Conservation (phyloP, 2,113 vertebrate species). For the Progne subis region DNA sequence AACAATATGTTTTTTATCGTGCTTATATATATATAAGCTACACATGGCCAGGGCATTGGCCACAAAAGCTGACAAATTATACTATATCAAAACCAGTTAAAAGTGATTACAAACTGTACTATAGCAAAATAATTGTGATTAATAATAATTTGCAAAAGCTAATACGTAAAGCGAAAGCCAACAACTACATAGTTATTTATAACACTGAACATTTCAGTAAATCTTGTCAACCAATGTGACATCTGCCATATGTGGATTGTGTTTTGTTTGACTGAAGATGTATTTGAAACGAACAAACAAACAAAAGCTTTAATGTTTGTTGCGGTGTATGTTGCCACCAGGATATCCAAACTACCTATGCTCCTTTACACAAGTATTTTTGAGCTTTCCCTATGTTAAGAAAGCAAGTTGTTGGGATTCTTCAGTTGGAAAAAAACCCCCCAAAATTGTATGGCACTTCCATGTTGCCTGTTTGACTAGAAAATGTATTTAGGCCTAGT, state of each 20-base stretch:
- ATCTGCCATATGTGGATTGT: background rate
- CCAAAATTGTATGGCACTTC: background rate
- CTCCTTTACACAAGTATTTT: background rate
- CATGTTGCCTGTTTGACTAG: background rate
- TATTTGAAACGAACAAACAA: background rate
- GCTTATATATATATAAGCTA: background rate
- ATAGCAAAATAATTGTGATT: background rate
- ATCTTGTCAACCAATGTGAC: background rate
- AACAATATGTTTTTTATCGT: background rate
- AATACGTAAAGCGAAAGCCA: background rate
- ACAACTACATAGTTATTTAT: background rate
- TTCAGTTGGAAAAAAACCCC: background rate
- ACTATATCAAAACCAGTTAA: background rate
- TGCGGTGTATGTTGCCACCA: background rate
- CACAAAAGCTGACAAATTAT: background rate
- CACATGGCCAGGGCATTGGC: background rate
- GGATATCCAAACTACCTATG: background rate
- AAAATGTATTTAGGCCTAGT: background rate
- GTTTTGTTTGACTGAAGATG: background rate
- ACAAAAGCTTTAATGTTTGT: background rate
- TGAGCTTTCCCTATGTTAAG: background rate
- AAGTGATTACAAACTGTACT: background rate
- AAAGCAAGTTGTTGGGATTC: background rate
- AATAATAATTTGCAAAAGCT: background rate
- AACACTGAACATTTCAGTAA: background rate